Evolutionary conservation across 2,113 vertebrate species (phyloP), one percentile per base, ranked within the genome.

Genomic region (Cinclus cinclus): DNA sequence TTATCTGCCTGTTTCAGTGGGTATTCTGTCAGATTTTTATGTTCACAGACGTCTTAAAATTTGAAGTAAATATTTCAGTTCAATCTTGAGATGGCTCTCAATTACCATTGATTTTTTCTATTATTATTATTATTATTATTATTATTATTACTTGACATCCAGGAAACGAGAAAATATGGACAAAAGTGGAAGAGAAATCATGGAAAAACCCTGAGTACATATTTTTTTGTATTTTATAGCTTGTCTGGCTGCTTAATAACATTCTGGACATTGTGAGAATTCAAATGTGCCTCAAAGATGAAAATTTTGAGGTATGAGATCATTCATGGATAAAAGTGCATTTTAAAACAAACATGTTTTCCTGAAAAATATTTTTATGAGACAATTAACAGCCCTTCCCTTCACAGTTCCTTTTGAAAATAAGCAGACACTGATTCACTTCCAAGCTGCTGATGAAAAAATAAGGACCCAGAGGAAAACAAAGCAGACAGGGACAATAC

Each of bases 401-500:
- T 89, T 96, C 89, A 71, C 47, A 92, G 71, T 92, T 94, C 87
- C 83, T 78, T 93, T 90, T 93, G 89, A 92, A 96, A 97, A 94
- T 95, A 96, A 95, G 91, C 91, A 95, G 87, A 84, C 87, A 92
- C 78, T 87, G 87, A 95, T 95, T 95, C 94, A 94, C 35, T 89
- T 95, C 81, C 89, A 91, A 95, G 81, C 46, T 92, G 67, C 62
- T 94, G 83, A 83, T 80, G 75, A 74, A 95, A 95, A 95, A 94
- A 77, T 86, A 94, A 90, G 59, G n/a, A 58, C 59, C 90, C 83
- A 81, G 79, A 90, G 92, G 82, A 95, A 97, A 96, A 95, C 91
- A 97, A 97, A 97, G 93, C 93, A 95, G 87, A 83, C 75, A 94
- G 82, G 71, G 64, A 96, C 87, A 96, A 96, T 96, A 80, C 82